Percentiles rank a stretch among this genome's conserved stretches.
Evolutionary conservation across 1,140 invertebrate species (phyloP).

Genomic region (Heliconius himera): DNA sequence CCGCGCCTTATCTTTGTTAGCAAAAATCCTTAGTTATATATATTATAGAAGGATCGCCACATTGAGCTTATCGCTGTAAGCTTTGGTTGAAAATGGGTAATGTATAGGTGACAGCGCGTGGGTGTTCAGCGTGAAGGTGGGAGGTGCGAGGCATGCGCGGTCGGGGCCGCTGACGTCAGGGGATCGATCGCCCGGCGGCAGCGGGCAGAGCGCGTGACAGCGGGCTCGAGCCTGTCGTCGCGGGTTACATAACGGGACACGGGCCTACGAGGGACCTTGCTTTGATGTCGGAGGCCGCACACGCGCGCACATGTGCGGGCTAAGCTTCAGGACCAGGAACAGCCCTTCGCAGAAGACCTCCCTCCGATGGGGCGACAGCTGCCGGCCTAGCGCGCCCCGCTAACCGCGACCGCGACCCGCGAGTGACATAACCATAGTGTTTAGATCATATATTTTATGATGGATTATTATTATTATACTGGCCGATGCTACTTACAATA

Average conservation of each 20-base stretch:
- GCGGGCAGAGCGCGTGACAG: constrained; percentile 56
- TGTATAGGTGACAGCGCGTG: constrained; percentile 32
- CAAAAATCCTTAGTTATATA: not conserved
- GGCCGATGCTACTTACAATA: constrained; percentile 37
- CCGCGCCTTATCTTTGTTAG: constrained; percentile 18
- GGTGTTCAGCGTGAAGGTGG: constrained; percentile 36
- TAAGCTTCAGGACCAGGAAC: constrained; percentile 96
- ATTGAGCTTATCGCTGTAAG: not conserved
- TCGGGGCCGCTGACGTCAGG: constrained; percentile 71
- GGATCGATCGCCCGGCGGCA: constrained; percentile 54
- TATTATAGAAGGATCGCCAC: not conserved
- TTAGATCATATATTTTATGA: constrained; percentile 60
- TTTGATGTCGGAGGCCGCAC: constrained; percentile 67
- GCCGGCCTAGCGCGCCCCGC: constrained; percentile 74
- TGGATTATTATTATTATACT: constrained; percentile 49
- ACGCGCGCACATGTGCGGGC: constrained; percentile 91
- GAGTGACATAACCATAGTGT: constrained; percentile 52
- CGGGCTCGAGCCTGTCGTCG: constrained; percentile 54
- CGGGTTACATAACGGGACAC: constrained; percentile 59
- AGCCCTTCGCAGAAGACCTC: constrained; percentile 97
- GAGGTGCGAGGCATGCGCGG: constrained; percentile 58
- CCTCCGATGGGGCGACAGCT: constrained; percentile 96
- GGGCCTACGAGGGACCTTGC: constrained; percentile 38
- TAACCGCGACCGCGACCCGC: constrained; percentile 26
- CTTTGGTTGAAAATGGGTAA: constrained; percentile 24